Evolutionary conservation across 1,140 invertebrate genomes (phyloP), one percentile per base, ranked within the genome.

Genomic region (Plutomurus gul): DNA sequence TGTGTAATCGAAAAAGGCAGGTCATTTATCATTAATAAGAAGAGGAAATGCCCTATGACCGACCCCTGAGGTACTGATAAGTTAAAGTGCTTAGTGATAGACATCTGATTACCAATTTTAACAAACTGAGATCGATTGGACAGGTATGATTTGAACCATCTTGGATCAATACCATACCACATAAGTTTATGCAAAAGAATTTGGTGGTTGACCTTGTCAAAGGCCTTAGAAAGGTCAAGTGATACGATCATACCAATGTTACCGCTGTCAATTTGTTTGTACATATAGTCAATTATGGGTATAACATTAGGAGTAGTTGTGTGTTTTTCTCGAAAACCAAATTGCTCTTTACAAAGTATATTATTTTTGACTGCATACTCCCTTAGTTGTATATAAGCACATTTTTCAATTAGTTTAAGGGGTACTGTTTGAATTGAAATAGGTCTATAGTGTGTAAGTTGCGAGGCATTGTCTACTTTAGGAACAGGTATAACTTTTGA

Each of bases 221-320:
- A 80, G 3, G 79, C 79, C 37, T 80, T 80, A 1, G 13, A 2
- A 8, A 80, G 4, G 65, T 80, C 79, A 1, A 77, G n/a, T 22
- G 75, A 11, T 3, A 80, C 20, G 0, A 80, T 16, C 6, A 77
- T 30, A 40, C 43, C 22, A 25, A 80, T 36, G 20, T 73, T 56
- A 13, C 75, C 60, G 22, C 18, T 16, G 22, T 46, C 46, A 4
- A 80, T 3, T 18, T 43, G 10, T 13, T 77, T 36, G 20, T 43
- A 60, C 1, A 77, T 18, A 49, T 30, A 73, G 25, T 80, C 75
- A n/a, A 37, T 80, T 33, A 77, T 4, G 0, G 70, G 33, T 47
- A 77, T 20, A 4, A 60, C n/a, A n/a, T 75, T 70, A 43, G 77
- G 75, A 1, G 20, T 49, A 16, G 79, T 80, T 1, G 75, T 47